These are phyloP conservation scores for Euleptes europaea DNA, from an alignment of 2,113 vertebrate genomes.

Conservation along the genomic window DNA sequence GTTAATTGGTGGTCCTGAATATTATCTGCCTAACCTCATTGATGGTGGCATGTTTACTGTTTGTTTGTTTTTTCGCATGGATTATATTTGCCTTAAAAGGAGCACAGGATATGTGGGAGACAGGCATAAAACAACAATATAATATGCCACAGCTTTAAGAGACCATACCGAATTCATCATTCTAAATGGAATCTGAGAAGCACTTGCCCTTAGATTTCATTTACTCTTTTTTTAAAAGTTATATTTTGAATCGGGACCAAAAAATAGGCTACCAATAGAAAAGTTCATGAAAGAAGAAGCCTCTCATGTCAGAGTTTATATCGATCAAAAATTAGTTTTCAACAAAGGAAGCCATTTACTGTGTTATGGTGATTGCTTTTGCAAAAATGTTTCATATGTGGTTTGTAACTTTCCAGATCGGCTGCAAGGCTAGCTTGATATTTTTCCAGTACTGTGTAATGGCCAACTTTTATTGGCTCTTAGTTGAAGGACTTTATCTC, in stretches of 20 bases:
- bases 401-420: constrained; percentile 75
- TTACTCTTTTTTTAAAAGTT: not conserved
- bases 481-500: constrained; percentile 91
- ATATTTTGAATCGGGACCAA: not conserved
- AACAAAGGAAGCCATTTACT: constrained; percentile 24
- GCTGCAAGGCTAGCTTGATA: constrained; percentile 88
- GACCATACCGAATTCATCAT: not conserved
- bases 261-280: not conserved
- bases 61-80: too few relatives aligned
- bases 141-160: not conserved
- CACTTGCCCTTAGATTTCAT: constrained; percentile 1
- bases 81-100: too few relatives aligned
- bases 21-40: not conserved
- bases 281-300: not conserved
- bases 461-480: constrained; percentile 95
- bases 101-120: not conserved
- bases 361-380: constrained; percentile 14
- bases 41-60: not conserved
- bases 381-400: constrained; percentile 4
- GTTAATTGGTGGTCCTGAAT: not conserved
- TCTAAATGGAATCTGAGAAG: not conserved
- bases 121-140: not conserved
- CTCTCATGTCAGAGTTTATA: not conserved
- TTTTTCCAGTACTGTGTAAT: constrained; percentile 91
- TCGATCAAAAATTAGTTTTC: not conserved